Evolutionary conservation across 2,888 invertebrate species (phyloP), one percentile per base, ranked within the genome.

Genomic region (Agonopterix alstromeriana): DNA sequence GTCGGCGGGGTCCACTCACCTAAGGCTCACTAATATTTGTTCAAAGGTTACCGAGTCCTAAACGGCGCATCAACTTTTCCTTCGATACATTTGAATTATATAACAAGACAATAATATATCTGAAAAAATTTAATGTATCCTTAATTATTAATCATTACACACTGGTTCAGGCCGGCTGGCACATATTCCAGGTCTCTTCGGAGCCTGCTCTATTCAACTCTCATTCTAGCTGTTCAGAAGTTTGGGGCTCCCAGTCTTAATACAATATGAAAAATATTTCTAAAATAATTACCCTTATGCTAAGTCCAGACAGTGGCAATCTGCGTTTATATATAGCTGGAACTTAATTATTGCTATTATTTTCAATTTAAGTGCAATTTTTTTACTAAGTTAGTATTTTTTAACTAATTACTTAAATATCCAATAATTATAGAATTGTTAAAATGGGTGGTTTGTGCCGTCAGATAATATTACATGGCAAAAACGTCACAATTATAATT

Each of bases 101-200:
- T 89, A 89, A 89, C 89, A 89, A 89, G 86, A 86, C 82, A 86
- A 86, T 87, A 86, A 87, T 89, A 89, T 87, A 88, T 88, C 82
- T 89, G 88, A 88, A 86, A 86, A 80, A 82, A 79, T 87, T 85
- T 82, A 82, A 86, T 86, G 83, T 84, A 82, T 82, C 73, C 85
- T 83, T 87, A 85, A 82, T 73, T 80, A 81, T 78, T 83, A 82
- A 84, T 83, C 82, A 82, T 86, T 82, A 83, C 79, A 82, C 81
- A 82, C 80, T 83, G 87, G 82, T 81, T 82, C 79, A 79, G 79
- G 76, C 84, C 81, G 65, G 67, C 71, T 70, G 79, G 79, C 80
- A 74, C 74, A 70, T 69, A 60, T 60, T 67, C 67, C 72, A 71
- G 74, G 68, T 69, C 73, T 71, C 73, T 54, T 52, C 63, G 52